Evolutionary conservation across 2,113 vertebrate species (phyloP).

Genomic region (Boulengerochromis microlepis): DNA sequence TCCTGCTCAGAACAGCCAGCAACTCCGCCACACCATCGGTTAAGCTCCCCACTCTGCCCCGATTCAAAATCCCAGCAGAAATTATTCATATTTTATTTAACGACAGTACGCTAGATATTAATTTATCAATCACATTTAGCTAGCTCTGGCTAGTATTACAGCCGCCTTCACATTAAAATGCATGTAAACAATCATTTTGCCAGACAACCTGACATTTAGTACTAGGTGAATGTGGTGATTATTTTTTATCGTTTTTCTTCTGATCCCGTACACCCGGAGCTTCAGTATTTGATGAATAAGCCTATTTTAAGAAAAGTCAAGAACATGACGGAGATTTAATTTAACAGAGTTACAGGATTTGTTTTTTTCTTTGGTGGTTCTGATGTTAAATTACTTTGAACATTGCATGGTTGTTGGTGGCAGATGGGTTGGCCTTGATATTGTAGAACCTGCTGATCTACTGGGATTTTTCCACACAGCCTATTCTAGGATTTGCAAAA

Average conservation of each 20-base stretch:
- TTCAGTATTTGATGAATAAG: rapidly evolving
- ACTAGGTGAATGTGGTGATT: not conserved
- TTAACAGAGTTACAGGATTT: not conserved
- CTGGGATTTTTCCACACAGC: not conserved
- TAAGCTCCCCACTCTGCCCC: rapidly evolving
- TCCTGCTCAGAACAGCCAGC: rapidly evolving
- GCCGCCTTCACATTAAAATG: not conserved
- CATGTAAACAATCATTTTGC: not conserved
- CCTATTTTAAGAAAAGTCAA: not conserved
- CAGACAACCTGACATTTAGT: not conserved
- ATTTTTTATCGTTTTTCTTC: not conserved
- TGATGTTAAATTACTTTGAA: not conserved
- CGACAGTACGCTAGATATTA: rapidly evolving
- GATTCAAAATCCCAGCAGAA: not conserved
- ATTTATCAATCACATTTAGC: not conserved
- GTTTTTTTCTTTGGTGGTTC: not conserved
- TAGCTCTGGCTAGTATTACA: not conserved
- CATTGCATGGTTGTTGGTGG: not conserved
- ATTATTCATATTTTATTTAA: not conserved
- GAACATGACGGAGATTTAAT: not conserved
- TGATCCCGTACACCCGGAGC: not conserved
- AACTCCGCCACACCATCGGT: not conserved
- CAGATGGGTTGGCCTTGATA: not conserved
- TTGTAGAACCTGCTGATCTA: not conserved
- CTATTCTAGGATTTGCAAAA: not conserved